Conservation (phyloP, 2,888 invertebrate species). For the Drosophila tanythrix region DNA sequence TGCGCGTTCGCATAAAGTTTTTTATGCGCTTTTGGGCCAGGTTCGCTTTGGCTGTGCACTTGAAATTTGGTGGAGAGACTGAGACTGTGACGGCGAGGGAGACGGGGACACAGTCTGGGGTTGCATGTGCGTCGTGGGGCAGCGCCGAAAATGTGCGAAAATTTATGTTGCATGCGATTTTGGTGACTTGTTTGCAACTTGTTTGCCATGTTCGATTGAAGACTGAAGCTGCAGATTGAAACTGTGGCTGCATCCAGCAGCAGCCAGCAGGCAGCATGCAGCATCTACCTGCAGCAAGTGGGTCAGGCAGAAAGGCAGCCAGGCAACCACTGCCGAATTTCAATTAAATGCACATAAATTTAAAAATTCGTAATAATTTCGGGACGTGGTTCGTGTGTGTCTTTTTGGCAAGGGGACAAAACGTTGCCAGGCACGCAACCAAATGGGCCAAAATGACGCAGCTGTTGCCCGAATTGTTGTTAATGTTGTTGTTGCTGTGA, state of each 20-base stretch:
- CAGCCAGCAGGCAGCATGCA: constrained; percentile 39
- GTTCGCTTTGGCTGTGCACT: constrained; percentile 35
- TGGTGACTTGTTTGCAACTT: constrained; percentile 80
- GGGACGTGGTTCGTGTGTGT: constrained; percentile 52
- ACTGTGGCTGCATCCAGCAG: constrained; percentile 22
- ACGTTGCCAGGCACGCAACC: constrained; percentile 70
- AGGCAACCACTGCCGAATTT: constrained; percentile 59
- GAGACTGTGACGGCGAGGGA: constrained; percentile 21
- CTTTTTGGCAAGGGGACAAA: constrained; percentile 47
- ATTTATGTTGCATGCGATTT: constrained; percentile 83
- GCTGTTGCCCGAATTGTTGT: constrained; percentile 66
- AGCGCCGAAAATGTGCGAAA: constrained; percentile 77
- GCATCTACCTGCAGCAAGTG: constrained; percentile 18
- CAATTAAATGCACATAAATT: constrained; percentile 79
- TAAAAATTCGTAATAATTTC: constrained; percentile 75
- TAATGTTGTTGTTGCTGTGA: constrained; percentile 8
- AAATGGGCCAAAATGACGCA: constrained; percentile 38
- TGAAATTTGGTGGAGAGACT: constrained; percentile 2
- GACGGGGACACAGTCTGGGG: neutral
- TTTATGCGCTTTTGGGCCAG: constrained; percentile 28
- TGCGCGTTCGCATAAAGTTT: constrained; percentile 35
- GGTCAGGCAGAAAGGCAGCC: constrained; percentile 11
- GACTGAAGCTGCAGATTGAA: constrained; percentile 11
- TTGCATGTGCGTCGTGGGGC: constrained; percentile 62
- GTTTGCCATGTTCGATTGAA: constrained; percentile 69